Percentiles rank a stretch among this genome's conserved stretches.
These are phyloP conservation scores for Pholis gunnellus DNA, from an alignment of 2,113 vertebrate genomes.

Conservation along the genomic window DNA sequence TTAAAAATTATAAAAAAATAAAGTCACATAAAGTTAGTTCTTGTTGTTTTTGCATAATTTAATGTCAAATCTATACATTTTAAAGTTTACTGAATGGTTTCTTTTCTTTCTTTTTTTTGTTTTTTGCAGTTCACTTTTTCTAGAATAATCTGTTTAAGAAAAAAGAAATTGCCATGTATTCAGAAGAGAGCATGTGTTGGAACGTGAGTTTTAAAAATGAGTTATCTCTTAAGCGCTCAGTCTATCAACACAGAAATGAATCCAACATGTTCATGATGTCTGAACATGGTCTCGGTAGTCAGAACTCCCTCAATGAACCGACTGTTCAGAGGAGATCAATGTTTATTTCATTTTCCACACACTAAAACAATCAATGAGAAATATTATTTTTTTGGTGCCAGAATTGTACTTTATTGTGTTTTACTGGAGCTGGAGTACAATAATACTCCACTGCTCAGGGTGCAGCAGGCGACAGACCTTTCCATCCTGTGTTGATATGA, in stretches of 20 bases:
- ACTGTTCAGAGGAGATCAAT: conserved; percentile 20
- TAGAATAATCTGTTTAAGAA: background rate
- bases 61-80: background rate
- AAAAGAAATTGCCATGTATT: background rate
- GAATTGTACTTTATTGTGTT: conserved; percentile 32
- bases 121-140: background rate
- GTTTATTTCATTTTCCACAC: conserved; percentile 41
- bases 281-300: background rate
- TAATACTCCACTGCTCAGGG: conserved; percentile 13
- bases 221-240: background rate
- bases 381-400: background rate
- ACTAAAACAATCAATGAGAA: conserved; percentile 23
- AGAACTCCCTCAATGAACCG: conserved; percentile 24
- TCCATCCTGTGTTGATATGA: conserved; percentile 59
- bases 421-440: conserved; percentile 13
- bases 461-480: conserved; percentile 49
- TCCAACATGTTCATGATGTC: background rate
- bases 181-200: background rate
- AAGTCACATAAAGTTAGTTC: background rate
- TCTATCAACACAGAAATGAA: background rate
- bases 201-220: background rate
- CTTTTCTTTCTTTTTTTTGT: background rate
- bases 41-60: background rate
- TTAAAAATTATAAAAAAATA: background rate
- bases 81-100: background rate